These are phyloP conservation scores for Chaetops frenatus DNA, from an alignment of 2,113 vertebrate species.

Conservation along the genomic window DNA sequence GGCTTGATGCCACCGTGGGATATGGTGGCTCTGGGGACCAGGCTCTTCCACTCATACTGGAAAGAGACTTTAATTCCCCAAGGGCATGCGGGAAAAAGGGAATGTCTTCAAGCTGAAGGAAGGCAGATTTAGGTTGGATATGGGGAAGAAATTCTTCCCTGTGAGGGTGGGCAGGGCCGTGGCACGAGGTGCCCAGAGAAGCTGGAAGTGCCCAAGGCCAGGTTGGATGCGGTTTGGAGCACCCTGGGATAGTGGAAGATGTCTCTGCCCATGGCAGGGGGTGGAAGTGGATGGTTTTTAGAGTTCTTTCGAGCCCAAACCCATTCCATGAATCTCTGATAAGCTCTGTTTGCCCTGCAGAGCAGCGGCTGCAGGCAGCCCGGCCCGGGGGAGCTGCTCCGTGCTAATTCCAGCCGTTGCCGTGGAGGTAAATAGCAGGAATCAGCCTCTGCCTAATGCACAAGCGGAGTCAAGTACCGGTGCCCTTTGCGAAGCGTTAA, in stretches of 20 bases:
- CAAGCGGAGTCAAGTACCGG: background rate
- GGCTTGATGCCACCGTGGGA: rapidly evolving
- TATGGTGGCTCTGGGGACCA: rapidly evolving
- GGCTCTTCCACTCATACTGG: background rate
- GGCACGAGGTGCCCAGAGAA: background rate
- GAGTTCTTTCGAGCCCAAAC: background rate
- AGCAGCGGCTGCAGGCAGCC: background rate
- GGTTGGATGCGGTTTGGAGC: background rate
- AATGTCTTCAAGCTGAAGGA: background rate
- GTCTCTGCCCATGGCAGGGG: background rate
- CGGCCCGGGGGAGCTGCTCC: background rate
- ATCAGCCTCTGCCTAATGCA: background rate
- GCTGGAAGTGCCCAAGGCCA: background rate
- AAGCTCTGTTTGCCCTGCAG: background rate
- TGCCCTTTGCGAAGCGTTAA: slow-evolving; percentile 18
- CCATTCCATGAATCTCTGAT: rapidly evolving
- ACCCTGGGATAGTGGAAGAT: rapidly evolving
- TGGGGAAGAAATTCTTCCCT: background rate
- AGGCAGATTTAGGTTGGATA: background rate
- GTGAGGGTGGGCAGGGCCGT: background rate
- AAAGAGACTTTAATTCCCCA: background rate
- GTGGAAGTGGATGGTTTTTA: background rate
- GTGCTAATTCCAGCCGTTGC: background rate
- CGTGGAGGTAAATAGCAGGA: background rate
- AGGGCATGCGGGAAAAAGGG: background rate